Percentiles rank a stretch among this genome's conserved stretches.
Conservation (phyloP, 2,113 vertebrate genomes). For the Otolemur garnettii region DNA sequence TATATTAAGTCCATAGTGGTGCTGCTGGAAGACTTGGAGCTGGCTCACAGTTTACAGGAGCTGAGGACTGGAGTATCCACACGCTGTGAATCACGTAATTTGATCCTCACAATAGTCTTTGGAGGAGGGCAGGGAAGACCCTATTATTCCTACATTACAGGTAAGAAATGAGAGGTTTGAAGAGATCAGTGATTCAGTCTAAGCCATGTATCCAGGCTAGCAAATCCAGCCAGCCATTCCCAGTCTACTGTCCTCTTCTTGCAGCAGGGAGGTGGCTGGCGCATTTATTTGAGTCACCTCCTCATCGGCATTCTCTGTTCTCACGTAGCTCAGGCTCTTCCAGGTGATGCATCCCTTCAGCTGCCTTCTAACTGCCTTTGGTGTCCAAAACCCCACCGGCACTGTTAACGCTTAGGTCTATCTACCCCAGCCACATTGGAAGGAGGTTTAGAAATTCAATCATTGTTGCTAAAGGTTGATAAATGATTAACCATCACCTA, state of each 20-base stretch:
- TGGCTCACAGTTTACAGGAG: neutral
- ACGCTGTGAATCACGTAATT: neutral
- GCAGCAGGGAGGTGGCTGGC: neutral
- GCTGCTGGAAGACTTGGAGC: neutral
- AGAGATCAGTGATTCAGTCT: neutral
- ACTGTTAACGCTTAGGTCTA: neutral
- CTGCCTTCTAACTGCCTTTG: neutral
- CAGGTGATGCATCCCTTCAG: neutral
- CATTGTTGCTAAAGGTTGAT: slow-evolving; percentile 13
- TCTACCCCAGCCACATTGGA: slow-evolving; percentile 23
- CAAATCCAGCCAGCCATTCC: neutral
- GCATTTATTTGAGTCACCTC: rapidly evolving
- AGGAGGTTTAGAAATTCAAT: slow-evolving; percentile 39
- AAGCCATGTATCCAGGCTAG: neutral
- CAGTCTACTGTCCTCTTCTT: neutral
- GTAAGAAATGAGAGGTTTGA: neutral
- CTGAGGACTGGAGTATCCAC: neutral
- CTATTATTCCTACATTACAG: neutral
- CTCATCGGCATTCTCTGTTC: neutral
- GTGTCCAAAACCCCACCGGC: neutral
- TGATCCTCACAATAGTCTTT: neutral
- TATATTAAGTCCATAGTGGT: neutral
- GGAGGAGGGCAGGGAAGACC: neutral
- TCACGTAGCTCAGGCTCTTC: neutral
- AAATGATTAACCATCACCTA: neutral